These are phyloP conservation scores for Sarcophaga caerulescens DNA, from an alignment of 2,888 invertebrate species.

Conservation along the genomic window DNA sequence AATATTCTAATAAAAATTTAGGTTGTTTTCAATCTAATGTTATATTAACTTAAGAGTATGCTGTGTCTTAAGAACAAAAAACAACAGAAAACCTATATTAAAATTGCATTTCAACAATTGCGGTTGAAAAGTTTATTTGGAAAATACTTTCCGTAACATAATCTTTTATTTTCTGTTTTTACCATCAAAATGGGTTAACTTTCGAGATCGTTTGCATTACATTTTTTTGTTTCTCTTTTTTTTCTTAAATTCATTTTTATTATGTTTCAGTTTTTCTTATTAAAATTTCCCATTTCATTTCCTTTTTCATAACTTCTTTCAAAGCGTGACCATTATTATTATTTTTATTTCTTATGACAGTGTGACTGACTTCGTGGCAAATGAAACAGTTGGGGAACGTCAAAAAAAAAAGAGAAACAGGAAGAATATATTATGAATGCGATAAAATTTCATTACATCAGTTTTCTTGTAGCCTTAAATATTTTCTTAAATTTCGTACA, in stretches of 20 bases:
- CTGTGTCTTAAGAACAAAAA: not conserved
- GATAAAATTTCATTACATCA: slow-evolving; percentile 64
- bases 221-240: slow-evolving; percentile 17
- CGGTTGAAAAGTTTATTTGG: too few species aligned
- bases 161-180: slow-evolving; percentile 6
- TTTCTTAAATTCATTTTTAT: slow-evolving; percentile 48
- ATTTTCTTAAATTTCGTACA: slow-evolving; percentile 58
- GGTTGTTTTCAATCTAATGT: too few species aligned
- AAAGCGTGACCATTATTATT: slow-evolving; percentile 54
- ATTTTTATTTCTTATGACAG: slow-evolving; percentile 36
- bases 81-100: not conserved
- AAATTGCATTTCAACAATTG: not conserved
- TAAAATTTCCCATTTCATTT: slow-evolving; percentile 38
- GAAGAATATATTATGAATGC: slow-evolving; percentile 56
- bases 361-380: not conserved
- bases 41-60: too few species aligned
- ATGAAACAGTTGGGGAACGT: slow-evolving; percentile 1
- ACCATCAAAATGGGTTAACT: slow-evolving; percentile 33
- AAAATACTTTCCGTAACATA: not conserved
- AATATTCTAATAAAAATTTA: too few species aligned
- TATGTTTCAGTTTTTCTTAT: slow-evolving; percentile 47
- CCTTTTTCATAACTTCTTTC: slow-evolving; percentile 9
- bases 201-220: slow-evolving; percentile 1
- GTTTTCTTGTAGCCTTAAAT: slow-evolving; percentile 50
- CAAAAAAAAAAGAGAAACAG: not conserved